These are phyloP conservation scores for Callimorpha dominula DNA, from an alignment of 2,888 invertebrate species.

Conservation along the genomic window DNA sequence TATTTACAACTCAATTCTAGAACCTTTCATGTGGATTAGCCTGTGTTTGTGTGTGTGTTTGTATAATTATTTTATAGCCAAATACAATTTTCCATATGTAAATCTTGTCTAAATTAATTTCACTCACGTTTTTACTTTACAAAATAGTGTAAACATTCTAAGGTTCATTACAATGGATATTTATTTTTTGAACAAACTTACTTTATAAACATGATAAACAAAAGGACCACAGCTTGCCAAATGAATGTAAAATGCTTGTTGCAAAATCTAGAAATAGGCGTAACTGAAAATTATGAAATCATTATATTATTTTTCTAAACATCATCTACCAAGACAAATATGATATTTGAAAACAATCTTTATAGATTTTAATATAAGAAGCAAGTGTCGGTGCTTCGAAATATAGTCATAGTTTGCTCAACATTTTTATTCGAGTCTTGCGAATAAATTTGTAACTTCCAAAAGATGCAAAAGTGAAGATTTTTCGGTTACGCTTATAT, in stretches of 20 bases:
- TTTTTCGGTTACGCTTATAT: slow-evolving; percentile 15
- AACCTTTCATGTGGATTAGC: not conserved
- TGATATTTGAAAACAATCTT: too few species aligned
- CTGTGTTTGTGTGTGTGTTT: not conserved
- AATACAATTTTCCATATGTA: not conserved
- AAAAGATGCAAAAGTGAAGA: too few species aligned
- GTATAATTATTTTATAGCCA: not conserved
- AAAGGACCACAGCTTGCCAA: slow-evolving; percentile 7
- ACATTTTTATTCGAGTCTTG: too few species aligned
- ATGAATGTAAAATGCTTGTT: slow-evolving; percentile 26
- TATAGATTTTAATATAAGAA: too few species aligned
- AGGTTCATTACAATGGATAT: too few species aligned
- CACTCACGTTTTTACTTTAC: not conserved
- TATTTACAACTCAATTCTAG: not conserved
- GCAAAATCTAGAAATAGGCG: slow-evolving; percentile 39
- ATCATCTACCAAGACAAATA: not conserved
- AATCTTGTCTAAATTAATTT: not conserved
- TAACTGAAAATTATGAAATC: slow-evolving; percentile 41
- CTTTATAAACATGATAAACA: not conserved
- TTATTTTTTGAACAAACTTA: not conserved
- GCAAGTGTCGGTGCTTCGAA: too few species aligned
- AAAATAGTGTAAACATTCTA: not conserved
- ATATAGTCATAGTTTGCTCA: too few species aligned
- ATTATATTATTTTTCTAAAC: not conserved
- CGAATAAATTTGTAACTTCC: too few species aligned